phyloP scores from a whole-genome alignment of 2,888 invertebrate species.

The Sialis lutaria region DNA sequence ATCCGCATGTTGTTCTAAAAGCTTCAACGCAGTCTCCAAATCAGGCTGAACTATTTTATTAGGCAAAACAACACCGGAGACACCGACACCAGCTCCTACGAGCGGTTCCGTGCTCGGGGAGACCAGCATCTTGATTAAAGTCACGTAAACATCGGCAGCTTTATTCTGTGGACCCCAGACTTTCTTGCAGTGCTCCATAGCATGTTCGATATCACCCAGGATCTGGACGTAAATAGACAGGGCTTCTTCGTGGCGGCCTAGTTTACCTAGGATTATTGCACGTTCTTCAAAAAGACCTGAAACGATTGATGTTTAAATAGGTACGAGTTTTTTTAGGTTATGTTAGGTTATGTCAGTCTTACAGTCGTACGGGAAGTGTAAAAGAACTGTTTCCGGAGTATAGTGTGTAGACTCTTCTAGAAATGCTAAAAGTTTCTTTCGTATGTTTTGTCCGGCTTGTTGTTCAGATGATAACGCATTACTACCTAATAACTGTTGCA shows the following conservation, averaged over 20 bases:
- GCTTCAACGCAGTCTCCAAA: slow-evolving; percentile 55
- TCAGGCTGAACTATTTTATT: slow-evolving; percentile 53
- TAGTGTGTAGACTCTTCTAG: slow-evolving; percentile 66
- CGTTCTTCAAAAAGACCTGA: slow-evolving; percentile 73
- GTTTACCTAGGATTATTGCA: slow-evolving; percentile 80
- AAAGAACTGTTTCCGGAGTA: slow-evolving; percentile 69
- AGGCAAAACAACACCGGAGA: slow-evolving; percentile 23
- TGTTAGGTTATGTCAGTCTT: slow-evolving; percentile 6
- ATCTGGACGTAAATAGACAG: slow-evolving; percentile 82
- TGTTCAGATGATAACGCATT: slow-evolving; percentile 24
- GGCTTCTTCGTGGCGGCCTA: slow-evolving; percentile 84
- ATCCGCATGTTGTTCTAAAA: slow-evolving; percentile 70
- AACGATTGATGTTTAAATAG: slow-evolving; percentile 2
- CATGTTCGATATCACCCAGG: slow-evolving; percentile 66
- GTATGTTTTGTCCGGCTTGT: slow-evolving; percentile 32
- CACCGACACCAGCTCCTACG: slow-evolving; percentile 15
- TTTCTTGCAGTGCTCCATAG: slow-evolving; percentile 69
- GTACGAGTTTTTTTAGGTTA: background rate
- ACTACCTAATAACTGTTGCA: slow-evolving; percentile 17
- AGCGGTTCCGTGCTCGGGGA: slow-evolving; percentile 19
- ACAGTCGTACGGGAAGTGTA: slow-evolving; percentile 70
- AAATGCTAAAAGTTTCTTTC: slow-evolving; percentile 55
- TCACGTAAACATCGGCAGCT: slow-evolving; percentile 18
- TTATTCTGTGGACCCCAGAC: slow-evolving; percentile 27
- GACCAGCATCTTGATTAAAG: slow-evolving; percentile 22